These are phyloP conservation scores for Hemichromis elongatus DNA, from an alignment of 2,113 vertebrate species.

Conservation along the genomic window DNA sequence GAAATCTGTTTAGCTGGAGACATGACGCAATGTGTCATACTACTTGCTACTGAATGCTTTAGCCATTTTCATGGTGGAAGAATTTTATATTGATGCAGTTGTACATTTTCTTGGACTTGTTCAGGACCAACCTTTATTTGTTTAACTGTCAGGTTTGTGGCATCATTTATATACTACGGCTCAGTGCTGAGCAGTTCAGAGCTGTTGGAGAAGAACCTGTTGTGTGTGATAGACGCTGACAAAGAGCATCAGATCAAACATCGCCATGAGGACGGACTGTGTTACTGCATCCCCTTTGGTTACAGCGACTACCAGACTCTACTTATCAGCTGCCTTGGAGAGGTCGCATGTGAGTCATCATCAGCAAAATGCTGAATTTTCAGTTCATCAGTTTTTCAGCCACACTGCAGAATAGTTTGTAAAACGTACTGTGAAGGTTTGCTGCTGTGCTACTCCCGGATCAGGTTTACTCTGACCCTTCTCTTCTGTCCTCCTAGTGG, in stretches of 20 bases:
- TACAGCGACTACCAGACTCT: constrained; percentile 82
- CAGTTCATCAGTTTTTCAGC: background rate
- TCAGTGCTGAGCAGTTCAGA: constrained; percentile 89
- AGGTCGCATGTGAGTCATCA: constrained; percentile 79
- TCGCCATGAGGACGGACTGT: constrained; percentile 63
- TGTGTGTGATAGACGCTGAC: constrained; percentile 65
- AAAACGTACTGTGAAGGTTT: background rate
- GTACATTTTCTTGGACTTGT: constrained; percentile 90
- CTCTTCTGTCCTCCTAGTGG: constrained; percentile 68
- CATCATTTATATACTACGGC: constrained; percentile 89
- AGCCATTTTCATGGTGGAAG: too few species aligned
- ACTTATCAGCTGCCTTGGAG: constrained; percentile 87
- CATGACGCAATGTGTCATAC: constrained; percentile 87
- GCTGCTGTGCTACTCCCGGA: background rate
- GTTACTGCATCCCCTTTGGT: constrained; percentile 82
- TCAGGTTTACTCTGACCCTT: background rate
- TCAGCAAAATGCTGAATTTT: background rate
- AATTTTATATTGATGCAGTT: too few species aligned
- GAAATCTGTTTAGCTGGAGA: constrained; percentile 82
- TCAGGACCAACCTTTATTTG: background rate
- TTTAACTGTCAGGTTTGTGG: constrained; percentile 81
- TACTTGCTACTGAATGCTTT: too few species aligned
- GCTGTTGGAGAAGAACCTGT: constrained; percentile 83
- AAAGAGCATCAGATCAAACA: constrained; percentile 37
- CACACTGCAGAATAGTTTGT: background rate